These are phyloP conservation scores for Gryllus bimaculatus DNA, from an alignment of 1,140 invertebrate species.

Conservation along the genomic window DNA sequence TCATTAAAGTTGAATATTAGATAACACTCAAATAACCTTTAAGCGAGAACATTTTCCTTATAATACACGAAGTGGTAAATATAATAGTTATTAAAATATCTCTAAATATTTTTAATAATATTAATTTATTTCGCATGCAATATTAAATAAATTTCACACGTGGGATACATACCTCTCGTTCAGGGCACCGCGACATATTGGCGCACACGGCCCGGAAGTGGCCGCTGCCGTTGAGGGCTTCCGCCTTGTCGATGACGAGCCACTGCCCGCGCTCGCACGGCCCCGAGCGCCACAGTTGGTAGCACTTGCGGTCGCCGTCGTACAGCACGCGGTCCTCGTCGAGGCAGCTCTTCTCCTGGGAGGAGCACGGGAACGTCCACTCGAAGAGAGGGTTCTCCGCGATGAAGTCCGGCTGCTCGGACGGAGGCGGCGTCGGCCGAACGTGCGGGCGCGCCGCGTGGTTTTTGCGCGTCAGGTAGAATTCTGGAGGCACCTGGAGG, in stretches of 20 bases:
- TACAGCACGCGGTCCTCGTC: neutral
- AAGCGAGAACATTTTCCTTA: no score
- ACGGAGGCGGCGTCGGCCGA: no score
- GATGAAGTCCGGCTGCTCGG: neutral
- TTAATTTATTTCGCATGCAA: no score
- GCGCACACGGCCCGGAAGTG: neutral
- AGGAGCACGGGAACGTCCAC: neutral
- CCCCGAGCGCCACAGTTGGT: neutral
- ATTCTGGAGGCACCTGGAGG: neutral
- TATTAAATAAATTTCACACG: no score
- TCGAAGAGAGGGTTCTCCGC: neutral
- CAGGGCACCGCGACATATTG: neutral
- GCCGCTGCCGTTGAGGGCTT: neutral
- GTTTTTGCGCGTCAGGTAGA: neutral
- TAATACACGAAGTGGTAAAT: no score
- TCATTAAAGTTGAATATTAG: no score
- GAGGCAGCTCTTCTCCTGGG: neutral
- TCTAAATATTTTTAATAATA: no score
- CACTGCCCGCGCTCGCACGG: neutral
- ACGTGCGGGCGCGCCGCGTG: neutral
- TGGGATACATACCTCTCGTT: neutral
- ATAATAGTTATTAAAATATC: no score
- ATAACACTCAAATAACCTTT: no score
- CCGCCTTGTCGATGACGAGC: neutral
- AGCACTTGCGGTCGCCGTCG: neutral